A percentile compares a stretch with the other conserved stretches of the same genome.
Conservation (phyloP, 2,888 invertebrate species). For the Tenthredo amoena region DNA sequence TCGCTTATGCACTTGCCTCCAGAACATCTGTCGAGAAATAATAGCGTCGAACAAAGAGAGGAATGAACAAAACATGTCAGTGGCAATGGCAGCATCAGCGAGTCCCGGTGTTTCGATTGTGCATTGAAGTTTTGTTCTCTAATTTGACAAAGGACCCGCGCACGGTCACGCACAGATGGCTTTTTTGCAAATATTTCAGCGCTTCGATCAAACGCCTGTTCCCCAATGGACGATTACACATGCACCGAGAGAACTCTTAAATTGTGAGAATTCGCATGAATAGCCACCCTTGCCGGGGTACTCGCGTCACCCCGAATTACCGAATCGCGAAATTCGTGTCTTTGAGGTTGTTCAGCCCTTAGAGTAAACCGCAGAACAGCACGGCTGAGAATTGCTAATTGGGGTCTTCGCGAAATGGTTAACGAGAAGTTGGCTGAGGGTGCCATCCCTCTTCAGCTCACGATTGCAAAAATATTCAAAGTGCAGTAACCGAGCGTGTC, state of each 20-base stretch:
- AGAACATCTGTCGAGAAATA: conserved; percentile 80
- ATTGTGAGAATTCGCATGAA: conserved; percentile 29
- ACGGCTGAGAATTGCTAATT: not conserved
- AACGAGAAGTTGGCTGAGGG: not conserved
- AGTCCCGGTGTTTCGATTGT: not conserved
- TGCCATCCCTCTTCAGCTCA: not conserved
- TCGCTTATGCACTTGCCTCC: conserved; percentile 90
- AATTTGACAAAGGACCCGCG: conserved; percentile 9
- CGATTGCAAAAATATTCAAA: not conserved
- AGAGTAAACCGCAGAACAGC: not conserved
- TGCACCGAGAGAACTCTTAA: not conserved
- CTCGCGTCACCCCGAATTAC: not conserved
- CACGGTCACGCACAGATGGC: conserved; percentile 7
- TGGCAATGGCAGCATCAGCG: not conserved
- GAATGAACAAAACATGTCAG: conserved; percentile 28
- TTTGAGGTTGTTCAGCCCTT: not conserved
- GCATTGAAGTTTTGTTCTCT: conserved; percentile 32
- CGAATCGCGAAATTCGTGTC: conserved; percentile 16
- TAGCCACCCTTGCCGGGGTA: not conserved
- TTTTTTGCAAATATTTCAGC: conserved; percentile 21
- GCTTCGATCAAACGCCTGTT: not conserved
- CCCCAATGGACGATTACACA: not conserved
- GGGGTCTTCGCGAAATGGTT: conserved; percentile 2
- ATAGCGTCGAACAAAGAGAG: not conserved
- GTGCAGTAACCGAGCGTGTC: conserved; percentile 4